Percentiles rank a stretch among this genome's conserved stretches.
phyloP scores from a whole-genome alignment of 2,797 vertebrate genomes.

The Lepidocolaptes lacrymiger region DNA sequence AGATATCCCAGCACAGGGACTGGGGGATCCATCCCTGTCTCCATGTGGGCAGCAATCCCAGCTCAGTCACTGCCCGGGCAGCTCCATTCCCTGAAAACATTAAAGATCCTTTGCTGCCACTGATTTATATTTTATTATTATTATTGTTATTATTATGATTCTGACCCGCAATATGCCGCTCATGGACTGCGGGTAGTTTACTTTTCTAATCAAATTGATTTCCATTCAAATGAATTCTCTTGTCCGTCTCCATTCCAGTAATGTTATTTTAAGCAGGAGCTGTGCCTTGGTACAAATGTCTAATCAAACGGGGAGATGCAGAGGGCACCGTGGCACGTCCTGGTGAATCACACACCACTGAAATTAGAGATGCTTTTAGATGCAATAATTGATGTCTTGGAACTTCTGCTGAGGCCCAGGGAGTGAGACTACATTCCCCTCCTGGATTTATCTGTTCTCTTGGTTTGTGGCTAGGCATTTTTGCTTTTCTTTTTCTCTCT shows the following conservation, averaged over 20 bases:
- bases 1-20: background rate
- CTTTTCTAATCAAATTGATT: conserved; percentile 73
- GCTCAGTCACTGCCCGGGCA: background rate
- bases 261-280: conserved; percentile 61
- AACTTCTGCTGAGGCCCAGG: background rate
- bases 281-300: conserved; percentile 31
- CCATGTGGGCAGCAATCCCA: background rate
- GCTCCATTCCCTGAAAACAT: background rate
- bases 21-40: background rate
- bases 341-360: conserved; percentile 36
- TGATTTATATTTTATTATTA: background rate
- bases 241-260: conserved; percentile 70
- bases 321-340: conserved; percentile 32
- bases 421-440: conserved; percentile 1
- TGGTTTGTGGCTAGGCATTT: background rate
- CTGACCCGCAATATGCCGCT: background rate
- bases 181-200: conserved; percentile 26
- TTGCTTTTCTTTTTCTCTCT: fast-evolving
- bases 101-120: background rate
- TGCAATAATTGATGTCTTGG: conserved; percentile 37
- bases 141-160: background rate
- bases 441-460: background rate
- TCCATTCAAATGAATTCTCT: conserved; percentile 60
- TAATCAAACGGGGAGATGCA: conserved; percentile 53
- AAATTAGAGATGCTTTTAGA: conserved; percentile 64